Percentiles rank a stretch among this genome's conserved stretches.
Conservation (phyloP, 2,888 invertebrate genomes). For the Apamea crenata region DNA sequence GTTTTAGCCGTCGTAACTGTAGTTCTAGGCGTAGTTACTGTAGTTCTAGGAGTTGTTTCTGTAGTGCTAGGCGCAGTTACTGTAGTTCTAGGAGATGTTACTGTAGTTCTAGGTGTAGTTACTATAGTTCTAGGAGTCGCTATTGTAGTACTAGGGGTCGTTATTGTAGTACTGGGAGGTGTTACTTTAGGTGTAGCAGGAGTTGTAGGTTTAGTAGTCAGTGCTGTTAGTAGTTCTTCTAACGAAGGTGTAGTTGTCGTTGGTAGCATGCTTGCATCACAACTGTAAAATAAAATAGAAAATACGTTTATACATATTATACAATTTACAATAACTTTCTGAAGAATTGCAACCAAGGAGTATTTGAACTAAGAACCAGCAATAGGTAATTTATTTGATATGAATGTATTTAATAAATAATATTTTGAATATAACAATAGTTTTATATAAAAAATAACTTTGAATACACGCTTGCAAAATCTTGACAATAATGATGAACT, state of each 20-base stretch:
- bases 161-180: constrained; percentile 37
- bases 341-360: neutral
- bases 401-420: neutral
- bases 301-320: constrained; percentile 27
- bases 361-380: neutral
- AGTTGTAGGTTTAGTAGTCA: constrained; percentile 73
- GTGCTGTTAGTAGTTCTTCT: constrained; percentile 84
- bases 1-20: neutral
- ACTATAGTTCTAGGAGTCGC: constrained; percentile 11
- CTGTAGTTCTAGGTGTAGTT: constrained; percentile 1
- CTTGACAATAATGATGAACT: too few species aligned
- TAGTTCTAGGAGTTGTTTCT: constrained; percentile 2
- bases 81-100: neutral
- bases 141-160: constrained; percentile 14
- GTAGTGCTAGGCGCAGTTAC: constrained; percentile 26
- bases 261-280: constrained; percentile 82
- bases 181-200: constrained; percentile 68
- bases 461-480: neutral
- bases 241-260: constrained; percentile 77
- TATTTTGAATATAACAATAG: neutral
- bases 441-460: neutral
- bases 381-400: neutral
- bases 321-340: neutral
- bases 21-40: constrained; percentile 4
- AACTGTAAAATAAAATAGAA: constrained; percentile 78